Conservation (phyloP, 2,113 vertebrate species). For the Lathamus discolor region DNA sequence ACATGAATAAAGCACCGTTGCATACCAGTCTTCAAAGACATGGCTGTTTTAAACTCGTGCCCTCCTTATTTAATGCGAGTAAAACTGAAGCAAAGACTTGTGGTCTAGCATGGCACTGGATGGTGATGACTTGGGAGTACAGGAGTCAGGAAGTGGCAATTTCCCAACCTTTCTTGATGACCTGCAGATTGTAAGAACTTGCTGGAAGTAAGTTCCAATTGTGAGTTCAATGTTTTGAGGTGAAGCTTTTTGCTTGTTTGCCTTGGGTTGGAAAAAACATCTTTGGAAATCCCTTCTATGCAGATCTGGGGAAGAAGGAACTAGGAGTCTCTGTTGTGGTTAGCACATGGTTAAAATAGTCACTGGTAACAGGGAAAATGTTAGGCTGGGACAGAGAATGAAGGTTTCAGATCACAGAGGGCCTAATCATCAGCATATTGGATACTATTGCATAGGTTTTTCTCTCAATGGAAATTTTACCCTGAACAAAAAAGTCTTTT, state of each 20-base stretch:
- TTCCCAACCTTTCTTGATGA: neutral
- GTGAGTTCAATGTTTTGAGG: neutral
- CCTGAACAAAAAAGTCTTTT: neutral
- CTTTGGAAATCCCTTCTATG: neutral
- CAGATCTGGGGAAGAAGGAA: neutral
- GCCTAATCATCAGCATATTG: neutral
- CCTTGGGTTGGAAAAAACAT: neutral
- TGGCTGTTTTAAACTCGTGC: rapidly evolving
- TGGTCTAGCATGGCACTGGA: rapidly evolving
- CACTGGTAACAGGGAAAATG: neutral
- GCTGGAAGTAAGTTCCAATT: neutral
- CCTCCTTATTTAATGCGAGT: neutral
- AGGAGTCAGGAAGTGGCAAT: neutral
- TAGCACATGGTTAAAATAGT: neutral
- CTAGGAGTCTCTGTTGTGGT: neutral
- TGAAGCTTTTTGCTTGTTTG: neutral
- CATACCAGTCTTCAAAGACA: rapidly evolving
- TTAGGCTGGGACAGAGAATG: neutral
- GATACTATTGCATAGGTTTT: neutral
- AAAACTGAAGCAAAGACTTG: neutral
- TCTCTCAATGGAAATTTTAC: slow-evolving; percentile 1
- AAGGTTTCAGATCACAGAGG: neutral
- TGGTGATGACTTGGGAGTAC: neutral
- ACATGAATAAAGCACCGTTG: neutral
- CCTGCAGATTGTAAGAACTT: neutral